phyloP scores from a whole-genome alignment of 2,888 invertebrate species.

The Acrobasis suavella region DNA sequence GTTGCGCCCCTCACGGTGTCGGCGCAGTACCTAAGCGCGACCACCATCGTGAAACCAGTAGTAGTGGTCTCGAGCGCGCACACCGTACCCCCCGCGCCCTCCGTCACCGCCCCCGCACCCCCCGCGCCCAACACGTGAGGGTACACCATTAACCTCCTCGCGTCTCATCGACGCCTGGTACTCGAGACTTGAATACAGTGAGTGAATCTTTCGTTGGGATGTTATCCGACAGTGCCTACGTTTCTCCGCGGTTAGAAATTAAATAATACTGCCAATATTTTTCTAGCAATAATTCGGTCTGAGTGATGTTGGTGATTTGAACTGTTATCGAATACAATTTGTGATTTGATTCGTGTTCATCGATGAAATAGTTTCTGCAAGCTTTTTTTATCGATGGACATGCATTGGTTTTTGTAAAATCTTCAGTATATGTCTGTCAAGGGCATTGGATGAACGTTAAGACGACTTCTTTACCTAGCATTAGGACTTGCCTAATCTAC shows the following conservation, averaged over 20 bases:
- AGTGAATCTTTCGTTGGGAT: slow-evolving; percentile 21
- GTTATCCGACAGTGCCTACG: slow-evolving; percentile 25
- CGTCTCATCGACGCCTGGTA: slow-evolving; percentile 39
- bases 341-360: slow-evolving; percentile 4
- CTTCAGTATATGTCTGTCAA: no score
- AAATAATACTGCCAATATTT: slow-evolving; percentile 43
- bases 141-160: slow-evolving; percentile 29
- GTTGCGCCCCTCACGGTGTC: slow-evolving; percentile 85
- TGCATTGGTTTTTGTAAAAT: no score
- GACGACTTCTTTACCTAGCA: no score
- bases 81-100: slow-evolving; percentile 36
- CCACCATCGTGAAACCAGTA: slow-evolving; percentile 85
- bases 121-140: slow-evolving; percentile 26
- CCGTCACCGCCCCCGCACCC: slow-evolving; percentile 26
- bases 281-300: slow-evolving; percentile 44
- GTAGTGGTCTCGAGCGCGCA: slow-evolving; percentile 81
- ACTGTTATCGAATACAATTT: slow-evolving; percentile 1
- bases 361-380: not conserved
- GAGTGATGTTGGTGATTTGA: slow-evolving; percentile 23
- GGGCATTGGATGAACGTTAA: no score
- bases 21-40: slow-evolving; percentile 85
- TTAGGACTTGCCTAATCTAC: no score
- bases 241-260: slow-evolving; percentile 20
- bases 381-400: not conserved
- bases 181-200: slow-evolving; percentile 17